A percentile compares a stretch with the other conserved stretches of the same genome.
These are phyloP conservation scores for Eustalomyia histrio DNA, from an alignment of 2,888 invertebrate species.

Conservation along the genomic window DNA sequence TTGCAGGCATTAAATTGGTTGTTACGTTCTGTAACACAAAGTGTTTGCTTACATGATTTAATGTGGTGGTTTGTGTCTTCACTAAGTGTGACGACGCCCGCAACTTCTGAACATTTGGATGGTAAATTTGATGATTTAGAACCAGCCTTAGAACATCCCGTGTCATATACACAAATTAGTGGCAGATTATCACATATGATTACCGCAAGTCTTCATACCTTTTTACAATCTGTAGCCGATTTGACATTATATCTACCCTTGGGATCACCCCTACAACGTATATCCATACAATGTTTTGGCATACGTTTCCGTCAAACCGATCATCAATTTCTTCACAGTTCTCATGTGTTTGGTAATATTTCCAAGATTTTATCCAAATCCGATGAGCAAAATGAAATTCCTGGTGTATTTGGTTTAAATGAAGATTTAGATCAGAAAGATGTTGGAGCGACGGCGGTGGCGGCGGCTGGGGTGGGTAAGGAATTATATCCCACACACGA, in stretches of 20 bases:
- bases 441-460: constrained; percentile 46
- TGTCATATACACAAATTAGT: constrained; percentile 89
- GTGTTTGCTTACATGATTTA: constrained; percentile 94
- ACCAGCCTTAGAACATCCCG: constrained; percentile 84
- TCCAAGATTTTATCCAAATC: constrained; percentile 96
- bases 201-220: constrained; percentile 89
- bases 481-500: constrained; percentile 71
- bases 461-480: constrained; percentile 64
- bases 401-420: constrained; percentile 75
- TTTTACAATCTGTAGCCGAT: constrained; percentile 94
- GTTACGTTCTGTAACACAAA: constrained; percentile 93
- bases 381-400: constrained; percentile 85
- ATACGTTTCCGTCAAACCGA: constrained; percentile 93
- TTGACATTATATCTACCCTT: constrained; percentile 93
- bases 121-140: constrained; percentile 75
- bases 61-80: constrained; percentile 98
- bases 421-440: constrained; percentile 65
- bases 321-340: constrained; percentile 92
- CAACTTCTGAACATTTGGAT: constrained; percentile 76
- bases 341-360: constrained; percentile 96
- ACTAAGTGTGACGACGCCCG: constrained; percentile 82
- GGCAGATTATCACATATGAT: constrained; percentile 85
- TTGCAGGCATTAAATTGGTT: constrained; percentile 98
- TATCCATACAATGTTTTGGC: constrained; percentile 96
- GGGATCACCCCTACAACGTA: constrained; percentile 92